These are phyloP conservation scores for Dicaeum eximium DNA, from an alignment of 2,113 vertebrate species.

Conservation along the genomic window DNA sequence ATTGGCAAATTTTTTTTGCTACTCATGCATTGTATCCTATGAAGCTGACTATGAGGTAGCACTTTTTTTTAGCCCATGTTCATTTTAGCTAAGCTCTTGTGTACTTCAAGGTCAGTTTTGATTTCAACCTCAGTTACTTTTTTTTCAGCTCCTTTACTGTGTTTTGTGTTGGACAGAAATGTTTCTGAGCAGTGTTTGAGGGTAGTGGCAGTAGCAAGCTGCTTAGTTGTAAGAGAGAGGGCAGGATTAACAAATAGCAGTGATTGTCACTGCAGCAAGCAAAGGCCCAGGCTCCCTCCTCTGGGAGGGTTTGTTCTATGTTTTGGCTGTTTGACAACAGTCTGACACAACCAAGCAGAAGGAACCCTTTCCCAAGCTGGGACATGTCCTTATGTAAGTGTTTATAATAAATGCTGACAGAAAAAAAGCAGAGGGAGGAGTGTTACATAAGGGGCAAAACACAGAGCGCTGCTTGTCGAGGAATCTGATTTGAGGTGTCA, in stretches of 20 bases:
- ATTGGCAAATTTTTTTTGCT: neutral
- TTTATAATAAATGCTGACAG: slow-evolving; percentile 36
- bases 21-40: neutral
- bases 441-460: slow-evolving; percentile 53
- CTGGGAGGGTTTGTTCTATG: slow-evolving; percentile 25
- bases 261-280: neutral
- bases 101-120: neutral
- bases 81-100: neutral
- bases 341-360: slow-evolving; percentile 47
- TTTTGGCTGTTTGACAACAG: slow-evolving; percentile 53
- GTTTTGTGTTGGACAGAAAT: neutral
- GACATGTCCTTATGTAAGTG: slow-evolving; percentile 60
- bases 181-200: neutral
- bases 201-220: neutral
- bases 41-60: neutral
- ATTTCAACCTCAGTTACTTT: neutral
- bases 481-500: slow-evolving; percentile 15
- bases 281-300: slow-evolving; percentile 9
- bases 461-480: slow-evolving; percentile 21
- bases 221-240: neutral
- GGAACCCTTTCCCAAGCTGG: slow-evolving; percentile 54
- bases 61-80: neutral
- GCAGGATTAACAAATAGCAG: neutral
- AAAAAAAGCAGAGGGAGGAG: slow-evolving; percentile 12
- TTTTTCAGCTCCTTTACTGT: neutral